A percentile compares a stretch with the other conserved stretches of the same genome.
Evolutionary conservation across 2,888 invertebrate species (phyloP).

Genomic region (Lissonota sp.): DNA sequence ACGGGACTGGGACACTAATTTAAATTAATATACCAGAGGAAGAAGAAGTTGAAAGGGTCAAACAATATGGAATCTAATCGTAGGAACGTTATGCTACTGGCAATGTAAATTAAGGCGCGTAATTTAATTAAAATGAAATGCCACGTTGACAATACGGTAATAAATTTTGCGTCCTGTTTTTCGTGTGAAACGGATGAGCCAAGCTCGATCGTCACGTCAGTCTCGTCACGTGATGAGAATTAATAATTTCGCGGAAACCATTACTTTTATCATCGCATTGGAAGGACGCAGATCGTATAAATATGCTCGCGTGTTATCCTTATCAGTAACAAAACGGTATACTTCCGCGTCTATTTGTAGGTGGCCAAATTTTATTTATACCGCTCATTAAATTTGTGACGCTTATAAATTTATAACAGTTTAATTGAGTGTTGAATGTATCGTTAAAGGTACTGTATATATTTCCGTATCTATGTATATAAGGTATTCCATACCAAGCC

Average conservation of each 20-base stretch:
- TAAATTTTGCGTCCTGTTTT: conserved; percentile 36
- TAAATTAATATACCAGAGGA: too few species aligned
- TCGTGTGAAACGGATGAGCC: conserved; percentile 45
- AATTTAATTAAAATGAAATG: conserved; percentile 8
- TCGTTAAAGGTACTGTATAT: not conserved
- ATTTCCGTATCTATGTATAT: not conserved
- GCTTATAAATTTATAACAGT: not conserved
- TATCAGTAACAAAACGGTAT: not conserved
- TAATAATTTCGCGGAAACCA: conserved; percentile 13
- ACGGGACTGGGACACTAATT: too few species aligned
- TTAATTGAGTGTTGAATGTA: not conserved
- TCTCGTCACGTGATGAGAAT: conserved; percentile 53
- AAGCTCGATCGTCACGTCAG: conserved; percentile 22
- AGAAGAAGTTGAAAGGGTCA: too few species aligned
- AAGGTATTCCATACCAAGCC: too few species aligned
- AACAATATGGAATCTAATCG: too few species aligned
- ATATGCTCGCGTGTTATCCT: not conserved
- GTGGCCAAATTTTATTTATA: too few species aligned
- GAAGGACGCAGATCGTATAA: too few species aligned
- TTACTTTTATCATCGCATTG: not conserved
- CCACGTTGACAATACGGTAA: conserved; percentile 20
- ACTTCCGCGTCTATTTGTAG: not conserved
- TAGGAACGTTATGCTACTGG: too few species aligned
- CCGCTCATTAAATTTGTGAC: too few species aligned
- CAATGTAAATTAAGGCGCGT: not conserved